Percentiles rank a stretch among this genome's conserved stretches.
Evolutionary conservation across 2,888 invertebrate species (phyloP).

Genomic region (Electrophaes corylata): DNA sequence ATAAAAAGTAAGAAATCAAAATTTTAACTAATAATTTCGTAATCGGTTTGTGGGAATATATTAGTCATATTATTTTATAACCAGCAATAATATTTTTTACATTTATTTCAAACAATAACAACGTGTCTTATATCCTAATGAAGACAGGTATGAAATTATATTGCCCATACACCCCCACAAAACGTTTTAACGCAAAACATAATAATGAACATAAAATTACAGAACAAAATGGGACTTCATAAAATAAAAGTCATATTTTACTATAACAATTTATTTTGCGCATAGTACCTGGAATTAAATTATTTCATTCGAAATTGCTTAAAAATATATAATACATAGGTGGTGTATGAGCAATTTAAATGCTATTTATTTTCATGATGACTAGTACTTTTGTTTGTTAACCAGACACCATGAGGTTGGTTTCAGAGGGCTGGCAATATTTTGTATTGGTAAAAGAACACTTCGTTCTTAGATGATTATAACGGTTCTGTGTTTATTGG

Average conservation of each 20-base stretch:
- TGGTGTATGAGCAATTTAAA: conserved; percentile 82
- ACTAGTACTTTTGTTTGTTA: conserved; percentile 20
- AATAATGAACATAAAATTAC: conserved; percentile 65
- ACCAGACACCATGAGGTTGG: conserved; percentile 14
- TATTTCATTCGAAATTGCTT: conserved; percentile 44
- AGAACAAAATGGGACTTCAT: conserved; percentile 71
- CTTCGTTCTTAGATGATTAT: no score
- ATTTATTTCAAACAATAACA: conserved; percentile 28
- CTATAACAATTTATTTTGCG: conserved; percentile 72
- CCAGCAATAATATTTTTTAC: conserved; percentile 43
- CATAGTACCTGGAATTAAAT: conserved; percentile 41
- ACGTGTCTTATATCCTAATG: conserved; percentile 32
- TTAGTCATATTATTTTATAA: conserved; percentile 55
- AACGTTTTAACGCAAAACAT: conserved; percentile 68
- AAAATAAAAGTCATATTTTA: conserved; percentile 77
- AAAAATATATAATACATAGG: conserved; percentile 65
- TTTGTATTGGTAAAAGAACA: background rate
- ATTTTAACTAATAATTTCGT: conserved; percentile 50
- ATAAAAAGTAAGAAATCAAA: conserved; percentile 45
- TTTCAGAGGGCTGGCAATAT: conserved; percentile 27
- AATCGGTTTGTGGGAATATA: conserved; percentile 81
- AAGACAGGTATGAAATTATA: conserved; percentile 45
- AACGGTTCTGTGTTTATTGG: background rate
- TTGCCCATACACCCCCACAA: conserved; percentile 85
- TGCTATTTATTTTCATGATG: conserved; percentile 34